These are phyloP conservation scores for Cassiopea andromeda DNA, from an alignment of 30 jellyfish, hydroid and myxozoan genomes.

Conservation along the genomic window DNA sequence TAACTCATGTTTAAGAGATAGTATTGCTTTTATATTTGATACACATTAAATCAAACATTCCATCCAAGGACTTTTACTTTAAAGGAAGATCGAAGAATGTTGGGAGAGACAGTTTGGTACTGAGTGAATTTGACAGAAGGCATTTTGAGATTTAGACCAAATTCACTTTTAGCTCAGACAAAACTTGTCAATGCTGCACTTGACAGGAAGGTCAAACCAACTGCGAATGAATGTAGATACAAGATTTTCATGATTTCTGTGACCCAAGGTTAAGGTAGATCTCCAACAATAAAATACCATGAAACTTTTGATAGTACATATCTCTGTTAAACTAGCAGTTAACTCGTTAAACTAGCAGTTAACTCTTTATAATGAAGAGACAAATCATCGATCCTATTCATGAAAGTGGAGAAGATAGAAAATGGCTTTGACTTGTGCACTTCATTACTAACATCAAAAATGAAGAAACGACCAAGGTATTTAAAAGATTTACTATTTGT, in stretches of 20 bases:
- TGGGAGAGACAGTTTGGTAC: background rate
- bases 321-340: background rate
- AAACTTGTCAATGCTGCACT: background rate
- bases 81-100: background rate
- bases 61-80: too few species aligned
- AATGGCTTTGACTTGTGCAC: background rate
- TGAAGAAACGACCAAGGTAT: background rate
- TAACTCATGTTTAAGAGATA: too few species aligned
- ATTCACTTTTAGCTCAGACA: background rate
- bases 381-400: background rate
- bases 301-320: background rate
- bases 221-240: background rate
- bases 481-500: background rate
- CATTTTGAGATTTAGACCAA: background rate
- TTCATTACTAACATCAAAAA: background rate
- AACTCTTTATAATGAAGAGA: background rate
- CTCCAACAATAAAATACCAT: background rate
- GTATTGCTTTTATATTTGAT: too few species aligned
- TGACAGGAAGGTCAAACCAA: background rate
- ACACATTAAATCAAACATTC: too few species aligned
- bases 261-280: background rate
- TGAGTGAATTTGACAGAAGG: background rate
- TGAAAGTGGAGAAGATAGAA: background rate
- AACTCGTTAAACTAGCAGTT: background rate
- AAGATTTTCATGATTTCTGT: background rate